Evolutionary conservation across 2,797 vertebrate genomes (phyloP).

Genomic region (Champsocephalus gunnari): DNA sequence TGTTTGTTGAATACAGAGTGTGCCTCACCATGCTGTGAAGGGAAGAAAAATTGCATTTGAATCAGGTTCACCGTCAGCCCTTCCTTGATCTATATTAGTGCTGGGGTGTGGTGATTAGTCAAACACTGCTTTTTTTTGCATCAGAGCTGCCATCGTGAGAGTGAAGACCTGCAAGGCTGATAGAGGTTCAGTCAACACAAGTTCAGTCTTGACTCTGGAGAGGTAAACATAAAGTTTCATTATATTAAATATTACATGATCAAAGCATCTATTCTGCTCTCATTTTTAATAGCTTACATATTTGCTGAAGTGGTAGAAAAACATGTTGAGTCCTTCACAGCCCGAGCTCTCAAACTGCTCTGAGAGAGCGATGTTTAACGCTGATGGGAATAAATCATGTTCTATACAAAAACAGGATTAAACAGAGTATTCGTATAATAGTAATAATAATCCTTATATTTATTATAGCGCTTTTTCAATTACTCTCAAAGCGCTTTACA

Average conservation of each 20-base stretch:
- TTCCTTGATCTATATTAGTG: slow-evolving; percentile 64
- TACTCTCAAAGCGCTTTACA: too few species aligned
- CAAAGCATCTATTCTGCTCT: slow-evolving; percentile 33
- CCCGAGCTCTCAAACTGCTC: background rate
- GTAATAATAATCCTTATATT: too few species aligned
- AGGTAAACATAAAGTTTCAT: slow-evolving; percentile 50
- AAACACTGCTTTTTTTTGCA: slow-evolving; percentile 57
- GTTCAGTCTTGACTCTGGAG: slow-evolving; percentile 30
- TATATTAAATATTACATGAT: slow-evolving; percentile 45
- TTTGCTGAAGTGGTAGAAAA: slow-evolving; percentile 46
- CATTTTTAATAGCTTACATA: slow-evolving; percentile 53
- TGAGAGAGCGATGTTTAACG: background rate
- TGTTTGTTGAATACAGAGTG: slow-evolving; percentile 71
- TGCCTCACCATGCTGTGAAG: slow-evolving; percentile 53
- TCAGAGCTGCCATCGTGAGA: slow-evolving; percentile 37
- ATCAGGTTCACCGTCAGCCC: slow-evolving; percentile 69
- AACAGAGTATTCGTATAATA: background rate
- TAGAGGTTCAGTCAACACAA: slow-evolving; percentile 36
- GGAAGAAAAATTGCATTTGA: slow-evolving; percentile 65
- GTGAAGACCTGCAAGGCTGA: slow-evolving; percentile 42
- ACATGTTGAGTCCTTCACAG: slow-evolving; percentile 24
- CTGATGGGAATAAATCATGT: background rate
- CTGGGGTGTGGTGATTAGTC: slow-evolving; percentile 55
- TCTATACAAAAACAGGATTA: slow-evolving; percentile 5
- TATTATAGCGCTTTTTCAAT: too few species aligned